Base-by-base conservation (phyloP, 2,888 invertebrate species). In the Philonicus albiceps region DNA sequence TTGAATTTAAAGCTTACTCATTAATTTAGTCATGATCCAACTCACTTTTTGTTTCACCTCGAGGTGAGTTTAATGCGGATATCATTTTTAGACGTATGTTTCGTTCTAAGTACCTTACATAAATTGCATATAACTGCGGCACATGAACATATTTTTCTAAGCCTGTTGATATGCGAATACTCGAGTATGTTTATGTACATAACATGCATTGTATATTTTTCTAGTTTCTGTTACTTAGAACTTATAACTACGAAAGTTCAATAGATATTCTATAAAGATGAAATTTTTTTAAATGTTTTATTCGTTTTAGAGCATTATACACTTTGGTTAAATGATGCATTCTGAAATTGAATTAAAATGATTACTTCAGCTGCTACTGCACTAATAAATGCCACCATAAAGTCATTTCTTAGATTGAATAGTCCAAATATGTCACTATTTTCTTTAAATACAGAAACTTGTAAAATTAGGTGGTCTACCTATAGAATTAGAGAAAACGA, bases 21-120 rank as follows among this genome's bases (percentile, higher is more conserved):
- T 6, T 49, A 6, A 19, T 49, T 81, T 81, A 81, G 87, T 86
- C 87, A 11, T 86, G 73, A 49, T 88, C 87, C 16, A 30, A 49
- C 72, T 86, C 87, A 73, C 87, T 49, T 87, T 88, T 88, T 81
- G 88, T 88, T 88, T 43, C 75, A 55, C 88, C 88, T 49, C 74
- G 53, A 13, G 88, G 88, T 80, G 87, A 87, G 87, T 88, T 88
- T 11, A 37, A 37, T 88, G 73, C 87, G 86, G 8, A 87, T 64
- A 87, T 88, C 88, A 81, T 88, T 88, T 27, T 87, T 87, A 85
- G 55, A 37, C 80, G 81, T 87, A 87, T n/a, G 11, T 37, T 37
- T 37, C 37, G 37, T 37, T 37, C 37, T 55, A 40, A 85, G 19
- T 49, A n/a, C 5, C n/a, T 6, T 49, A 1, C 49, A 7, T 6